Evolutionary conservation across 2,797 vertebrate genomes (phyloP), one percentile per base, ranked within the genome.

Genomic region (Helarctos malayanus): DNA sequence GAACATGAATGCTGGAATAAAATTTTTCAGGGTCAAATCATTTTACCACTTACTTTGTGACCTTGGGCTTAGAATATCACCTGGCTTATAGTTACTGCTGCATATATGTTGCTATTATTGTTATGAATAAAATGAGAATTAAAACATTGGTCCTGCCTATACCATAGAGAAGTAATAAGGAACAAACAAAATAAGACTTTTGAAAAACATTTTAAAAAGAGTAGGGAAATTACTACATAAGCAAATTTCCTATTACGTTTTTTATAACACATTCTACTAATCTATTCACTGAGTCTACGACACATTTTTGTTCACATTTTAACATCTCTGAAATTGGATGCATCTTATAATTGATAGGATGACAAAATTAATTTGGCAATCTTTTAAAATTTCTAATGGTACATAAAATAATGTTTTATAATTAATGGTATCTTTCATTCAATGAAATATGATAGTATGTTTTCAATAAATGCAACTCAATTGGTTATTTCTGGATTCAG

Each of bases 391-490:
- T 76, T 89, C 57, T 80, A 91, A 45, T 90, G 29, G 47, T 32
- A 95, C 6, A 94, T 88, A 86, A 91, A 95, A 68, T 87, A 23
- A 75, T 80, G 29, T 80, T 27, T 87, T 52, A 84, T 75, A 79
- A 80, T 59, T 71, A 90, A 75, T 13, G 16, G 1, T 27, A 87
- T 56, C 54, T 92, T 92, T 75, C 56, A 94, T 56, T 75, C 35
- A 79, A 59, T 85, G 25, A 96, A 94, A 81, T 79, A 85, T 41
- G 3, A 47, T n/a, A 68, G 19, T 73, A 91, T 2, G 32, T 86
- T 92, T 95, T 95, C 61, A 94, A 65, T 81, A 97, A 95, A 92
- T n/a, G 35, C 18, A 56, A 78, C 18, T 78, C 54, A 32, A 0
- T 52, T 88, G 18, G 18, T 89, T 91, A 91, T 59, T 91, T 81